Base-by-base conservation (phyloP, 2,797 vertebrate genomes). In the Pangasius sanitwongsei region DNA sequence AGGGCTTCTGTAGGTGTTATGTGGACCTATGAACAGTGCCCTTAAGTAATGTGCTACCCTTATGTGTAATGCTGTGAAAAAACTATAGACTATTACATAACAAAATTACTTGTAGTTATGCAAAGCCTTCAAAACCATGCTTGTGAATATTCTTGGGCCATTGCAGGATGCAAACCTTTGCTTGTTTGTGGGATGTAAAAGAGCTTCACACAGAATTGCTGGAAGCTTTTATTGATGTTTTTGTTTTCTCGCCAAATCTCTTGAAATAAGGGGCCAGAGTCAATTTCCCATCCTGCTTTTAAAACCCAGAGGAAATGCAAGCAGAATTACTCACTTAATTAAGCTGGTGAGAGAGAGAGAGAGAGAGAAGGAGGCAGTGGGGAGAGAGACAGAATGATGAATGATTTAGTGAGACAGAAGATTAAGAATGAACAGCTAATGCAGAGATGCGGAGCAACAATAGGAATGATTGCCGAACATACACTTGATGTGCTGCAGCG, bases 281-380 rank as follows among this genome's bases (percentile, higher is more conserved):
- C 91, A 92, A 92, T 91, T 90, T 90, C 88, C 72, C 87, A 87
- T 86, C 83, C 89, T 89, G 89, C 87, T 88, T 86, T 91, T 70
- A 89, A 91, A 91, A 86, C 88, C 89, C 87, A 90, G 85, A 90
- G 89, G 91, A 89, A 82, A 88, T 89, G 83, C 69, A 85, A 89
- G 91, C 88, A 90, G 91, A 91, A 92, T 92, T 92, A 92, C 91
- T 92, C 91, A 92, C 91, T 92, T 92, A 92, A 92, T 92, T 92
- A 91, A 92, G 86, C 89, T 90, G 83, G 67, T 86, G 87, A 83
- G 48, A 70, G 83, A 70, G 41, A 41, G 83, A 70, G 41, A 41
- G 70, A 57, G 59, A 65, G 20, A 74, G 41, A 25, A 11, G 41
- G 57, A 55, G 23, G 8, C 6, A 83, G 81, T 28, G 59, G n/a